Evolutionary conservation across 2,888 invertebrate species (phyloP).

Genomic region (Seira sanloemensis): DNA sequence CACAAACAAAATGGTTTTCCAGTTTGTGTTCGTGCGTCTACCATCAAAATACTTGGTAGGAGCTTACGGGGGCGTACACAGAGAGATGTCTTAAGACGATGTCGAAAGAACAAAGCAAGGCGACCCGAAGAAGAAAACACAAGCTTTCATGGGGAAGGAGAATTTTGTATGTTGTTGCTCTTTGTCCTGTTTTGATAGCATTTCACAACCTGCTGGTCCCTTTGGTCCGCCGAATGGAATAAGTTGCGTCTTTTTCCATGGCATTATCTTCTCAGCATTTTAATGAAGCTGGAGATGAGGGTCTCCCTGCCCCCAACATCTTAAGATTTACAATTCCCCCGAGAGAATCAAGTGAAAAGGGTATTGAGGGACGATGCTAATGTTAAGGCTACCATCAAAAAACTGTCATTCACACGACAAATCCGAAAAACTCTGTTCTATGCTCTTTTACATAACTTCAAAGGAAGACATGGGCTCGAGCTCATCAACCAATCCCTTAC

Average conservation of each 20-base stretch:
- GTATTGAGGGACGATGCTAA: background rate
- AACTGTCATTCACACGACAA: constrained; percentile 10
- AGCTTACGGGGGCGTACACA: background rate
- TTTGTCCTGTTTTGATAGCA: constrained; percentile 2
- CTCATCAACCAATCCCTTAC: constrained; percentile 4
- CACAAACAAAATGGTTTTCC: background rate
- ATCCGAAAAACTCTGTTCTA: background rate
- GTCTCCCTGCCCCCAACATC: background rate
- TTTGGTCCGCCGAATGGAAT: background rate
- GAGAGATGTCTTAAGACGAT: background rate
- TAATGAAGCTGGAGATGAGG: background rate
- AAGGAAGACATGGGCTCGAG: background rate
- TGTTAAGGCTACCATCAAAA: background rate
- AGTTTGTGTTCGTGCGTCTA: background rate
- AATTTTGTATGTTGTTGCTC: background rate
- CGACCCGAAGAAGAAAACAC: background rate
- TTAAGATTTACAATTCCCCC: constrained; percentile 33
- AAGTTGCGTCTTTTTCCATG: background rate
- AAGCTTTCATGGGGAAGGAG: no score
- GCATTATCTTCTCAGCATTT: background rate
- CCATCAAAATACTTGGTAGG: background rate
- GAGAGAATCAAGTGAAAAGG: constrained; percentile 35
- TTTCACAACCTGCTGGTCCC: constrained; percentile 18
- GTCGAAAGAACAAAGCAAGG: background rate
- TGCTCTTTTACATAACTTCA: background rate